Evolutionary conservation across 2,113 vertebrate genomes (phyloP).

Genomic region (Crotalus helleri): DNA sequence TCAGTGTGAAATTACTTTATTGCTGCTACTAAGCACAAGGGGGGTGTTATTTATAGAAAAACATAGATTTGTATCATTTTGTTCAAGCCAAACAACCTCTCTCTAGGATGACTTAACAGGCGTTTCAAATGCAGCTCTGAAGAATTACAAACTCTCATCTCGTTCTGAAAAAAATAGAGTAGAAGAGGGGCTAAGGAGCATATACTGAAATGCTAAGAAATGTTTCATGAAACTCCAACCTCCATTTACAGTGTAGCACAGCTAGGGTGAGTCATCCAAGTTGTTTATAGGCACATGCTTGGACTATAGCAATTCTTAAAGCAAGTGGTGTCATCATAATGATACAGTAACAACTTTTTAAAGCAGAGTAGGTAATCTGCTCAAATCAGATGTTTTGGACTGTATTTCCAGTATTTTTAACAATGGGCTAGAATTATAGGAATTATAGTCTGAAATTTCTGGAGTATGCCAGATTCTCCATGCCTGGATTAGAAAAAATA

Average conservation of each 20-base stretch:
- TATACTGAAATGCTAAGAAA: background rate
- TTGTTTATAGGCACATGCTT: background rate
- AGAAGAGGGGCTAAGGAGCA: background rate
- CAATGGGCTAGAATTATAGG: background rate
- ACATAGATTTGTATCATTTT: constrained; percentile 3
- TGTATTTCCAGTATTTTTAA: background rate
- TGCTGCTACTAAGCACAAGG: constrained; percentile 6
- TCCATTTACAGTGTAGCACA: background rate
- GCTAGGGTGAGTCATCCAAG: background rate
- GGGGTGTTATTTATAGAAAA: constrained; percentile 17
- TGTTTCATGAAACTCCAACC: background rate
- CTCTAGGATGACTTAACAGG: constrained; percentile 9
- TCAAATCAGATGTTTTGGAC: background rate
- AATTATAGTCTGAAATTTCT: background rate
- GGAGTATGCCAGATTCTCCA: no score
- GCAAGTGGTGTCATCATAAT: background rate
- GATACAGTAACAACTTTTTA: background rate
- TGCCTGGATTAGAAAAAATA: background rate
- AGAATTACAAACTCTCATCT: background rate
- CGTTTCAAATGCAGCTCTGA: constrained; percentile 15
- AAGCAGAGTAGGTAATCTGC: background rate
- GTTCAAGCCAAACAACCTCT: constrained; percentile 19
- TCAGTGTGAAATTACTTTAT: constrained; percentile 25
- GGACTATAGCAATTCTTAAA: background rate
- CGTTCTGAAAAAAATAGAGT: background rate